Percentiles rank a stretch among this genome's conserved stretches.
phyloP scores from a whole-genome alignment of 1,140 invertebrate species.

The Drosophila arawakana region DNA sequence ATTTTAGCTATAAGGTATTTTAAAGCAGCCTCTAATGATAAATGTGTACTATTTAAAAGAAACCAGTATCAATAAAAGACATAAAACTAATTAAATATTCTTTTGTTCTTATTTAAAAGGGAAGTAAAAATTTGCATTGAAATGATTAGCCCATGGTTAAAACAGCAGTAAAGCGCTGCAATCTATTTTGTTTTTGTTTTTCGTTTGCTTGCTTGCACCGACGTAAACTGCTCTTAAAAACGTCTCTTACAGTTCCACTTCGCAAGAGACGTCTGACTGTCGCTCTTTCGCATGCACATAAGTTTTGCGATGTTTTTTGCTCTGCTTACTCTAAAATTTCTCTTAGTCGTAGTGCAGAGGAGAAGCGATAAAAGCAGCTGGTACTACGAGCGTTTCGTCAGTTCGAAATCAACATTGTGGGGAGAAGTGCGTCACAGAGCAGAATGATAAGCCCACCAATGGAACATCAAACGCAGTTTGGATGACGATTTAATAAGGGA shows the following conservation, averaged over 20 bases:
- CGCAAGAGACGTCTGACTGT: too few species aligned
- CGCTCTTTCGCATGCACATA: neutral
- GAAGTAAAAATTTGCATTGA: too few species aligned
- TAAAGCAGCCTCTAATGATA: slow-evolving; percentile 35
- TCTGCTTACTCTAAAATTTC: neutral
- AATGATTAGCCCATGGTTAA: too few species aligned
- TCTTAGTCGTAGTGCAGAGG: slow-evolving; percentile 9
- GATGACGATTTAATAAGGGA: neutral
- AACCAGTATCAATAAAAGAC: too few species aligned
- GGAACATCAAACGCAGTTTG: too few species aligned
- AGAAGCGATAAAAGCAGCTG: slow-evolving; percentile 28
- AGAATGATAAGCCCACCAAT: slow-evolving; percentile 6
- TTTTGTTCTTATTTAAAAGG: too few species aligned
- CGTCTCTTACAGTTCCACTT: neutral
- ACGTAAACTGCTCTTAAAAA: too few species aligned
- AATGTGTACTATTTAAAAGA: too few species aligned
- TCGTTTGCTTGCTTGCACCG: too few species aligned
- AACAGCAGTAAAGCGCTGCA: too few species aligned
- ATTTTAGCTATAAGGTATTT: slow-evolving; percentile 61
- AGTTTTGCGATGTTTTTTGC: neutral
- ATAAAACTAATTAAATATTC: too few species aligned
- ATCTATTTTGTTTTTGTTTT: too few species aligned
- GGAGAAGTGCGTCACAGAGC: neutral
- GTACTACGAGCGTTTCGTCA: neutral
- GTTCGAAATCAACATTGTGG: slow-evolving; percentile 21